These are phyloP conservation scores for Pelecanoides urinatrix DNA, from an alignment of 2,113 vertebrate species.

Conservation along the genomic window DNA sequence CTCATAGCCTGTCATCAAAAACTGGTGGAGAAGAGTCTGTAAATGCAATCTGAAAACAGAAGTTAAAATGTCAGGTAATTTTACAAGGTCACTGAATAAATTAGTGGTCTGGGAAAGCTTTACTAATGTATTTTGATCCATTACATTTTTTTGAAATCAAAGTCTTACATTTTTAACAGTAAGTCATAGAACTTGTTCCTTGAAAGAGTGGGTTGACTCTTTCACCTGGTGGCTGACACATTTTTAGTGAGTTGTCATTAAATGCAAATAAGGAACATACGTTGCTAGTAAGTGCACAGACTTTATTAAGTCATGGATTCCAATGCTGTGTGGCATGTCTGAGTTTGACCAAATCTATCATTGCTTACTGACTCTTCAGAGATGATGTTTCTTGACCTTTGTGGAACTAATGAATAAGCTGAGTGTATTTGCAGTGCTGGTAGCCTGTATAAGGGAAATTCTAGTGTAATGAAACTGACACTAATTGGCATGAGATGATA, in stretches of 20 bases:
- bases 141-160: background rate
- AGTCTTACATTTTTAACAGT: background rate
- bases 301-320: background rate
- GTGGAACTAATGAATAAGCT: background rate
- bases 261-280: background rate
- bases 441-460: background rate
- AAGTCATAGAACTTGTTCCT: background rate
- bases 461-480: background rate
- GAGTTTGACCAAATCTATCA: background rate
- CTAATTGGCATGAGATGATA: background rate
- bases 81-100: background rate
- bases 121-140: background rate
- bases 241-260: background rate
- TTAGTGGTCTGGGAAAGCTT: background rate
- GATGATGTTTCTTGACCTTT: background rate
- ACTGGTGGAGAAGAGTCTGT: background rate
- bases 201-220: background rate
- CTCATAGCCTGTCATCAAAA: background rate
- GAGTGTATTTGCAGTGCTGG: background rate
- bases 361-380: background rate
- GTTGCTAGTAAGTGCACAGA: background rate
- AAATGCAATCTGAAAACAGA: background rate
- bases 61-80: background rate
- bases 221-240: fast-evolving
- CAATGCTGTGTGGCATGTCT: background rate